Base-by-base conservation (phyloP, 2,888 invertebrate species). In the Leucophora obtusa region DNA sequence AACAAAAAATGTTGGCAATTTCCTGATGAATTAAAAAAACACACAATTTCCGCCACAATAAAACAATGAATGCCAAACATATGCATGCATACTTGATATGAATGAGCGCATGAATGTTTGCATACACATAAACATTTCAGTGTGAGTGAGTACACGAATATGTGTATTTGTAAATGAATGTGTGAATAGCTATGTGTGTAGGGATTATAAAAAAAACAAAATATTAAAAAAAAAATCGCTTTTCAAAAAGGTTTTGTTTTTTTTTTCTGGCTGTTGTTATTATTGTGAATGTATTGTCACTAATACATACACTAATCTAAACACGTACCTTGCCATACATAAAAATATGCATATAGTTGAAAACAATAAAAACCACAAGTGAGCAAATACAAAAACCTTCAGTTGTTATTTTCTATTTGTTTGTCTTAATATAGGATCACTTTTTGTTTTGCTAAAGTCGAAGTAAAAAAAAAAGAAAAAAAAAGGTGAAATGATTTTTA, bases 21-120 rank as follows among this genome's bases (percentile, higher is more conserved):
- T 83, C 78, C 82, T 80, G 68, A 83, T 76, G 75, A 82, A 82
- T 82, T 72, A 78, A 82, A 83, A n/a, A 79, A 79, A 71, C 65
- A 71, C 56, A 71, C 65, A 69, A 74, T 62, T 69, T 68, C 62
- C 73, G 65, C 59, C 59, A 74, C 62, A 71, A 66, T 69, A 62
- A 79, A 69, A 73, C 75, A 75, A 66, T 51, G 28, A 75, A 66
- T 51, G 28, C 63, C 60, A 62, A 63, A 21, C 38, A 69, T 75
- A 38, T 63, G 33, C 47, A 33, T 59, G 53, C 21, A 38, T 63
- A 51, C 58, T n/a, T 21, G n/a, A 50, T 14, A 35, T 50, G 51
- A 43, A 28, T n/a, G 47, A 63, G 18, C n/a, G 8, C 24, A 15
- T 43, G 60, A 82, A 72, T 80, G 77, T 69, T 80, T 82, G 79